phyloP scores from a whole-genome alignment of 2,888 invertebrate species.

The Scaptomyza tumidula region DNA sequence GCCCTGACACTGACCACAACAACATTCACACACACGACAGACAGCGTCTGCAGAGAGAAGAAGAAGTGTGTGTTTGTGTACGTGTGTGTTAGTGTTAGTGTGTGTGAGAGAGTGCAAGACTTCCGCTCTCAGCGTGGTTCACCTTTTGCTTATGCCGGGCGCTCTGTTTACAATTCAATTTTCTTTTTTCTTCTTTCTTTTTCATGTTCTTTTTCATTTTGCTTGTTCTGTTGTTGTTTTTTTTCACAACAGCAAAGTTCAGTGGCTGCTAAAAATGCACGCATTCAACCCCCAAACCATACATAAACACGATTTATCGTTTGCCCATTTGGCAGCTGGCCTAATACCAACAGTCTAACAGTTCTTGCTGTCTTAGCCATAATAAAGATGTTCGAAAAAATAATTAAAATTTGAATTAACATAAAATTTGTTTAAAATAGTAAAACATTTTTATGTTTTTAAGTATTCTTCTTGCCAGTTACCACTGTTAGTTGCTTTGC shows the following conservation, averaged over 20 bases:
- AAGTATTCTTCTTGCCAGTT: not conserved
- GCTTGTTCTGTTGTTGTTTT: conserved; percentile 32
- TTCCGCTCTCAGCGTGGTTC: conserved; percentile 50
- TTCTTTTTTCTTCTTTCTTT: conserved; percentile 21
- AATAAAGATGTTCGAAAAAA: not conserved
- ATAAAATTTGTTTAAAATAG: not conserved
- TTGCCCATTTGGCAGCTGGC: conserved; percentile 59
- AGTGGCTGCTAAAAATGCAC: conserved; percentile 63
- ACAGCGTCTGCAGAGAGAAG: conserved; percentile 13
- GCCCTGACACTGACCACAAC: conserved; percentile 77
- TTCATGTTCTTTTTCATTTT: conserved; percentile 41
- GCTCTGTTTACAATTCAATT: conserved; percentile 73
- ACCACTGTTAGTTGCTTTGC: conserved; percentile 15
- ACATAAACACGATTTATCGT: conserved; percentile 2
- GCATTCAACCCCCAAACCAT: conserved; percentile 52
- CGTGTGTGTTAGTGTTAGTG: not conserved
- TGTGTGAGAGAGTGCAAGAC: conserved; percentile 44
- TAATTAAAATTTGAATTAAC: not conserved
- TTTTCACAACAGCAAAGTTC: conserved; percentile 52
- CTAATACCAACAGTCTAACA: conserved; percentile 28
- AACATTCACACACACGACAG: conserved; percentile 47
- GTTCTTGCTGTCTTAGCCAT: conserved; percentile 3
- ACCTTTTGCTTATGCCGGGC: conserved; percentile 52
- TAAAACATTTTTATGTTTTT: not conserved
- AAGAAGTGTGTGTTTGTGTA: too few relatives aligned